Evolutionary conservation across 2,797 vertebrate species (phyloP).

Genomic region (Cossypha polioptera): DNA sequence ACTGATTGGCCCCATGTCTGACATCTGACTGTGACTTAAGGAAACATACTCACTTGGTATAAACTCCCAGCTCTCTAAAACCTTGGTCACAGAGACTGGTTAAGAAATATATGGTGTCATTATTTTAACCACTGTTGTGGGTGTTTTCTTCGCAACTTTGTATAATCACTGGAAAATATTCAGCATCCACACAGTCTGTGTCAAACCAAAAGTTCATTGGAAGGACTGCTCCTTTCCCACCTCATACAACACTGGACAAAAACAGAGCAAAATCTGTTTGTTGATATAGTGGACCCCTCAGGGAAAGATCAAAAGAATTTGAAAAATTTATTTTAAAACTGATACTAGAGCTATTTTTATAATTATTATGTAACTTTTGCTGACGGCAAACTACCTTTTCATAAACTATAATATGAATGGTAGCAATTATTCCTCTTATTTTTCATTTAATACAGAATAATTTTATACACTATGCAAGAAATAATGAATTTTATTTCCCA

Average conservation of each 20-base stretch:
- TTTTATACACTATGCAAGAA: neutral
- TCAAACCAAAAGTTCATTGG: neutral
- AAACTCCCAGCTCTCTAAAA: neutral
- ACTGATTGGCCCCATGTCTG: neutral
- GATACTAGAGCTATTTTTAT: neutral
- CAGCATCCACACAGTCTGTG: neutral
- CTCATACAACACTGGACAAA: neutral
- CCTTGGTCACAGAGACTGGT: neutral
- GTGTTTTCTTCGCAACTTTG: neutral
- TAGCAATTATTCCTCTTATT: neutral
- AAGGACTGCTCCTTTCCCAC: neutral
- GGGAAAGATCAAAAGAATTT: neutral
- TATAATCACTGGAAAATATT: neutral
- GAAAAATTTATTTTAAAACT: neutral
- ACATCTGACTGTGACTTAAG: neutral
- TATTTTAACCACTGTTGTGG: neutral
- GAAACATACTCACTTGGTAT: neutral
- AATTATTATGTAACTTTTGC: neutral
- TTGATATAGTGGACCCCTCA: neutral
- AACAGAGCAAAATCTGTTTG: neutral
- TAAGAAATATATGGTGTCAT: neutral
- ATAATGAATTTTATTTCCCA: neutral
- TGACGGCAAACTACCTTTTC: neutral
- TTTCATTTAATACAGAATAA: neutral
- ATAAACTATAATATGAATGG: neutral